Percentiles rank a stretch among this genome's conserved stretches.
Evolutionary conservation across 2,113 vertebrate species (phyloP).

Genomic region (Corythoichthys haematopterus): DNA sequence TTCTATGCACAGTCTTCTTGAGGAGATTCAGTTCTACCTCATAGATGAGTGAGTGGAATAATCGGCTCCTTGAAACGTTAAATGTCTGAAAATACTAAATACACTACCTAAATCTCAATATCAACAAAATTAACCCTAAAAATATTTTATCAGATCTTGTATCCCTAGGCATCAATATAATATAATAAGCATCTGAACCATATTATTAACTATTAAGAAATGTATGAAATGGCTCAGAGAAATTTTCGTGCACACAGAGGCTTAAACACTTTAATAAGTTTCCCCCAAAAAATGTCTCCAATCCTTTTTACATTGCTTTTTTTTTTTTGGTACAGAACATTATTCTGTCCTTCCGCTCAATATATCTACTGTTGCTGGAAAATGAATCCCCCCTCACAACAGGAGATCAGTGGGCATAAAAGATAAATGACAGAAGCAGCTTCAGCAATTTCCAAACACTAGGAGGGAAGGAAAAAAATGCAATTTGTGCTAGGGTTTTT

Average conservation of each 20-base stretch:
- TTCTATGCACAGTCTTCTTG: too few species aligned
- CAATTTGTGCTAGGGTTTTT: constrained; percentile 52
- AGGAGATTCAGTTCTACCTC: too few species aligned
- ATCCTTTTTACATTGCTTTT: neutral
- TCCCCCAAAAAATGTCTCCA: neutral
- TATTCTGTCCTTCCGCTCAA: constrained; percentile 15
- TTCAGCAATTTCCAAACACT: constrained; percentile 51
- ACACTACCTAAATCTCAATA: too few species aligned
- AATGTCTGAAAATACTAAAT: too few species aligned
- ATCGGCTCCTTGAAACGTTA: too few species aligned
- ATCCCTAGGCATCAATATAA: neutral
- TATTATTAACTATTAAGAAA: constrained; percentile 2
- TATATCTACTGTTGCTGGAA: constrained; percentile 34
- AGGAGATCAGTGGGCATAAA: constrained; percentile 47
- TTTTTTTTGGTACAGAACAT: neutral
- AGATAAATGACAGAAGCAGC: constrained; percentile 53
- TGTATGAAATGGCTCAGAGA: neutral
- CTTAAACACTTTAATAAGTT: neutral
- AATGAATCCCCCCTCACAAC: constrained; percentile 32
- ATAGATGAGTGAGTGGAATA: too few species aligned
- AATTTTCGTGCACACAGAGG: neutral
- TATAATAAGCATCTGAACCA: neutral
- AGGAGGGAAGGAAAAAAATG: constrained; percentile 18
- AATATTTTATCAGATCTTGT: neutral
- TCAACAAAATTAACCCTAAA: too few species aligned